A percentile compares a stretch with the other conserved stretches of the same genome.
Conservation (phyloP, 2,113 vertebrate species). For the Chascanopsetta lugubris region DNA sequence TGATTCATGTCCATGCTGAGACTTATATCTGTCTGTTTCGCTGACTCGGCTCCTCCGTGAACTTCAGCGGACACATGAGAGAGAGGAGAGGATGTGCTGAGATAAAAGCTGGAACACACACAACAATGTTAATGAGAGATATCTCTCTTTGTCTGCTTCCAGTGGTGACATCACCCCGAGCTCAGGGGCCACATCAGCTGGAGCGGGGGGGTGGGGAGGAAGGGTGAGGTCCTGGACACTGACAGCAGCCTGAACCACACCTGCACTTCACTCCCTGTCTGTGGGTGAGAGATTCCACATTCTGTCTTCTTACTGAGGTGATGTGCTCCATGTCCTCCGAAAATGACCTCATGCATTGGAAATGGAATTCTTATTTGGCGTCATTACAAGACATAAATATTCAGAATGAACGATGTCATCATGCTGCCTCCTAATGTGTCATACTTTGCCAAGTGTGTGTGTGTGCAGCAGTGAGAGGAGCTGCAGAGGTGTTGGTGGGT, state of each 20-base stretch:
- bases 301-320: conserved; percentile 24
- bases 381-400: conserved; percentile 64
- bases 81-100: conserved; percentile 32
- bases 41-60: conserved; percentile 20
- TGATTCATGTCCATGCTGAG: conserved; percentile 37
- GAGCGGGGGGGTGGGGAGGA: conserved; percentile 31
- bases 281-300: conserved; percentile 30
- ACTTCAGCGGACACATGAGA: not conserved
- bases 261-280: conserved; percentile 33
- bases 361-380: conserved; percentile 66
- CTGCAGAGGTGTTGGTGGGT: conserved; percentile 26
- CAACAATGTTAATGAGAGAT: conserved; percentile 67
- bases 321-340: conserved; percentile 36
- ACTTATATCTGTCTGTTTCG: conserved; percentile 25
- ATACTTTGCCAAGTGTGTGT: not conserved
- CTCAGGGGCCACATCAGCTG: conserved; percentile 42
- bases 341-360: conserved; percentile 69
- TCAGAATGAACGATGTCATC: conserved; percentile 61
- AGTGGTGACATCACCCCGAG: conserved; percentile 52
- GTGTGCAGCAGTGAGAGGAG: not conserved
- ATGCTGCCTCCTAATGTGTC: conserved; percentile 7
- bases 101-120: conserved; percentile 39
- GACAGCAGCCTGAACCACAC: conserved; percentile 47
- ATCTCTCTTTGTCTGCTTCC: conserved; percentile 44
- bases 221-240: conserved; percentile 46